These are phyloP conservation scores for Brotula barbata DNA, from an alignment of 2,797 vertebrate genomes.

Conservation along the genomic window DNA sequence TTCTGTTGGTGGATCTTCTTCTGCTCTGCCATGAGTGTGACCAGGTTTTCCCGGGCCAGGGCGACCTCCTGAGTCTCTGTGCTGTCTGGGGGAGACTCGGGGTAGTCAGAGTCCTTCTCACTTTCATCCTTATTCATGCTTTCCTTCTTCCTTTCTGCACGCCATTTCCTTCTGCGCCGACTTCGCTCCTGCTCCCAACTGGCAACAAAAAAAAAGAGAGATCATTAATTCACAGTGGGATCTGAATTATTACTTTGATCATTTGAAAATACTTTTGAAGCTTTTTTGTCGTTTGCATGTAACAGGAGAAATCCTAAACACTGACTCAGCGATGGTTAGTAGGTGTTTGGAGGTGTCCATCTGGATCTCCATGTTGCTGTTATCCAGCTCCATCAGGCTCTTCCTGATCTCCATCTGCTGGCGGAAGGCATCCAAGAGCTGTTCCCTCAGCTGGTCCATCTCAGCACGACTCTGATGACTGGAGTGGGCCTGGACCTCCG, in stretches of 20 bases:
- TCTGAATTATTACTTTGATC: too few relatives aligned
- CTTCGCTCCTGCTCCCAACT: constrained; percentile 90
- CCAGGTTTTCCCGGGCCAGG: constrained; percentile 81
- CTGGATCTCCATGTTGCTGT: constrained; percentile 84
- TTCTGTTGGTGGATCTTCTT: constrained; percentile 84
- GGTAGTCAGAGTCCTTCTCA: constrained; percentile 84
- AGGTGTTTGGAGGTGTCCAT: constrained; percentile 87
- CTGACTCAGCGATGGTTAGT: constrained; percentile 84
- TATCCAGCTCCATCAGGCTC: constrained; percentile 86
- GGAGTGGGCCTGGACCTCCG: constrained; percentile 85
- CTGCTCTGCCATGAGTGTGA: constrained; percentile 82
- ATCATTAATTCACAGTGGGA: too few relatives aligned
- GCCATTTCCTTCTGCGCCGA: constrained; percentile 78
- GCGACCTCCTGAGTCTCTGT: constrained; percentile 81
- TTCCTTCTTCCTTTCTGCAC: constrained; percentile 82
- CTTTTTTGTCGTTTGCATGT: too few relatives aligned
- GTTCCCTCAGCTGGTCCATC: constrained; percentile 82
- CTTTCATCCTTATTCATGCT: constrained; percentile 82
- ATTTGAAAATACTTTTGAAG: too few relatives aligned
- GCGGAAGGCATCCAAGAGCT: constrained; percentile 84
- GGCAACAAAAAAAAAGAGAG: neutral
- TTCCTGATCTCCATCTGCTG: constrained; percentile 88
- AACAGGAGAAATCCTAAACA: constrained; percentile 2
- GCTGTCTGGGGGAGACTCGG: constrained; percentile 81
- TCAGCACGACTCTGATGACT: constrained; percentile 76